Evolutionary conservation across 2,797 vertebrate species (phyloP), one percentile per base, ranked within the genome.

Genomic region (Nasua narica): DNA sequence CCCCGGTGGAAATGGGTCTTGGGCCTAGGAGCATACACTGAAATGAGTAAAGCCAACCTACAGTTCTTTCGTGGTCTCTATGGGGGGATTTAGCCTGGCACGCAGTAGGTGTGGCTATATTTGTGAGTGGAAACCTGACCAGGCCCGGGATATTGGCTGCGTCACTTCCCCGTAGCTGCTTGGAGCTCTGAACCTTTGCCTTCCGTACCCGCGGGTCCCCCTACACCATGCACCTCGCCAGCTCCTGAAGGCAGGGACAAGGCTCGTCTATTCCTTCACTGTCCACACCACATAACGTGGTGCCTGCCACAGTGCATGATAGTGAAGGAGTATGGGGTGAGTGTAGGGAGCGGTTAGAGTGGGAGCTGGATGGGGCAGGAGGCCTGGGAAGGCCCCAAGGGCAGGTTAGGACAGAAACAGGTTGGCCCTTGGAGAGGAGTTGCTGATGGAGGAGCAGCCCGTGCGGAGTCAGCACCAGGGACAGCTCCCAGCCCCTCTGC

Each of bases 381-480:
- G 83, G 27, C 18, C 32, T 14, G 16, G 15, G 11, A 46, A 70
- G 50, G 54, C 13, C n/a, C 2, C 0, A 6, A 14, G 5, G 25
- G 4, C 43, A 5, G 19, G 2, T 3, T 5, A 16, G 52, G 50
- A 15, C n/a, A 0, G 72, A 72, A 50, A 8, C 1, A 3, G 5
- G 35, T 14, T 1, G 5, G 8, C 29, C 56, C 19, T 2, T 1
- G 40, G 32, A 35, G 60, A 29, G 77, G 10, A 1, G 16, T 35
- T 21, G 50, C 7, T 0, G 27, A 43, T 6, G 1, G 54, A 21
- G 56, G 32, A 3, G 25, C 7, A 0, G 46, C 10, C 4, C 3
- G 0, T 0, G 10, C 1, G 18, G 0, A 1, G 58, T 97, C 97
- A 98, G 97, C 94, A 98, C 96, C 88, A 10, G 7, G 97, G 96